These are phyloP conservation scores for Sprattus sprattus DNA, from an alignment of 2,113 vertebrate genomes.

Conservation along the genomic window DNA sequence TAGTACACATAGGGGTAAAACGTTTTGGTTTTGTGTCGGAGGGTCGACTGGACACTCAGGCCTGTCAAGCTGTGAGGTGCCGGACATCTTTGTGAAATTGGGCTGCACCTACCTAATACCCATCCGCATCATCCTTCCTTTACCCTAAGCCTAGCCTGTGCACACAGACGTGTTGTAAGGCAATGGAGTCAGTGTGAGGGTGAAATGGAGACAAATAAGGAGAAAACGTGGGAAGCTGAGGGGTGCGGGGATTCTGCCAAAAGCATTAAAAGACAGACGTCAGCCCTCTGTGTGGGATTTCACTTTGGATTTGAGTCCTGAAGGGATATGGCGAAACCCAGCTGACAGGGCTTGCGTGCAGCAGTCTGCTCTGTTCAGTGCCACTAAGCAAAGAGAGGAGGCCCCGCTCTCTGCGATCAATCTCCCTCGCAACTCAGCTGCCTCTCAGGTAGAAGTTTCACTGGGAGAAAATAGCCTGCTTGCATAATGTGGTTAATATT, in stretches of 20 bases:
- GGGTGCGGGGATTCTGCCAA: slow-evolving; percentile 72
- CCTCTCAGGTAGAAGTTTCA: not conserved
- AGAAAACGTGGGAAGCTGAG: slow-evolving; percentile 63
- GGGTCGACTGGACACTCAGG: not conserved
- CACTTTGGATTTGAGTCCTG: slow-evolving; percentile 68
- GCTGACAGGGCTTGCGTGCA: slow-evolving; percentile 68
- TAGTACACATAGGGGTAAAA: not conserved
- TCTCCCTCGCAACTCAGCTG: not conserved
- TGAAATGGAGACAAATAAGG: slow-evolving; percentile 66
- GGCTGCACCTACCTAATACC: not conserved
- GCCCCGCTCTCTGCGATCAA: slow-evolving; percentile 30
- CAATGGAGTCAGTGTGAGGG: slow-evolving; percentile 65
- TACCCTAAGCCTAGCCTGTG: not conserved
- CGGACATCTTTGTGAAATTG: not conserved
- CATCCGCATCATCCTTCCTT: not conserved
- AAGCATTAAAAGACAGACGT: slow-evolving; percentile 69
- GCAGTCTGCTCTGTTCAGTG: slow-evolving; percentile 65
- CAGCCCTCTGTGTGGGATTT: slow-evolving; percentile 69
- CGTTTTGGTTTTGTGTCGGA: not conserved
- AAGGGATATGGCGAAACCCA: slow-evolving; percentile 67
- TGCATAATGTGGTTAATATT: not conserved
- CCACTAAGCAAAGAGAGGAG: slow-evolving; percentile 62
- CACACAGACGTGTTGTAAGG: not conserved
- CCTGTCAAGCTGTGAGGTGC: not conserved
- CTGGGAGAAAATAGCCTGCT: not conserved